Evolutionary conservation across 2,888 invertebrate species (phyloP), one percentile per base, ranked within the genome.

Genomic region (Amblyteles armatorius): DNA sequence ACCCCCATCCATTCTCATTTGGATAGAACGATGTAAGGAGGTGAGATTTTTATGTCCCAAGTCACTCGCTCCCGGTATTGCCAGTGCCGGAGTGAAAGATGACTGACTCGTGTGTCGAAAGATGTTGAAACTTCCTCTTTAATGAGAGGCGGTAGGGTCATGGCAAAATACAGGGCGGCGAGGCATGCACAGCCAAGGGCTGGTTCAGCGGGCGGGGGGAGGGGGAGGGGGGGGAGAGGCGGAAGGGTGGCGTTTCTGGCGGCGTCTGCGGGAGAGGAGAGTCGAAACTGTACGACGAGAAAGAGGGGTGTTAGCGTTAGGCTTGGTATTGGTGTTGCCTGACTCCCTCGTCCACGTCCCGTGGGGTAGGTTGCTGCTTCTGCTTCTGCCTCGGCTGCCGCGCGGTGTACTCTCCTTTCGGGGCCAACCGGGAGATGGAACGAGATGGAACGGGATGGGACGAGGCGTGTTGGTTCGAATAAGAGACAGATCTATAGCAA

Each of bases 401-500:
- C 90, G 11, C 22, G 57, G 90, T 87, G 87, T 84, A 88, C 90
- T 89, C 88, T 88, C 88, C 86, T 90, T 90, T 89, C 87, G 89
- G 88, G 87, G 88, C 88, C 86, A 69, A 81, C 60, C 83, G 81
- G 86, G 85, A 74, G 84, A 85, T 82, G 78, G 81, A 83, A 79
- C 76, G 86, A 86, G 86, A 86, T 81, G 86, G 86, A 84, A 86
- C 81, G 89, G 89, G 88, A 86, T 88, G 88, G 90, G 90, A 90
- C 89, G 88, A 91, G 91, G 92, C 89, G 91, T 91, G 91, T 91
- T 92, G 90, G 89, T 92, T 92, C 92, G 91, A 92, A 92, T 92
- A 92, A 92, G 92, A 92, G 92, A 92, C 91, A 91, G 92, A 92
- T 92, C 92, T 91, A 92, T 92, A 91, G 92, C 90, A 88, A 87